Conservation (phyloP, 2,888 invertebrate species). For the Lasioglossum pauxillum region DNA sequence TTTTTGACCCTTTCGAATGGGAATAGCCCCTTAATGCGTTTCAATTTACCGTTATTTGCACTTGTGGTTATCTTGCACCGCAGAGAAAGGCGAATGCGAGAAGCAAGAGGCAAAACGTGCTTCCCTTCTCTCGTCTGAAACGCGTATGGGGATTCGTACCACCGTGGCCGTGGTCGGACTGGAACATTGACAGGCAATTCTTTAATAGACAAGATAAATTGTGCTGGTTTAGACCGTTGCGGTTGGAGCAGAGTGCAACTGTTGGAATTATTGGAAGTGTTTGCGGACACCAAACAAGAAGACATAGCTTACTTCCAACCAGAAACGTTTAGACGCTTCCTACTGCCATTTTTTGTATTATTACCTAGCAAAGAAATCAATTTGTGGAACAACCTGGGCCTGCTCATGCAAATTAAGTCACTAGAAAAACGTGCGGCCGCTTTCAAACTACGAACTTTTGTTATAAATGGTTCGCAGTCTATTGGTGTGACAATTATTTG, state of each 20-base stretch:
- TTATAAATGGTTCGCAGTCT: background rate
- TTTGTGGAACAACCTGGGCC: background rate
- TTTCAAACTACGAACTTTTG: background rate
- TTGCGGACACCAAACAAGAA: background rate
- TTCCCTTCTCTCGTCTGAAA: constrained; percentile 31
- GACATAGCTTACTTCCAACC: background rate
- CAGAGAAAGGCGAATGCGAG: constrained; percentile 53
- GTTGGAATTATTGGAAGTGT: constrained; percentile 4
- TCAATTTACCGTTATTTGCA: constrained; percentile 75
- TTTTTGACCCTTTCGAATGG: background rate
- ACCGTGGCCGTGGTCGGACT: background rate
- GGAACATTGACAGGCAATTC: constrained; percentile 17
- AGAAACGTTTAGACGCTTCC: background rate
- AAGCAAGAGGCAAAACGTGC: constrained; percentile 32
- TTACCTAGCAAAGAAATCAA: background rate
- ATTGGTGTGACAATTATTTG: background rate
- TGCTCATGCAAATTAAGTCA: background rate
- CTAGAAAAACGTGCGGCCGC: background rate
- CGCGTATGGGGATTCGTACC: background rate
- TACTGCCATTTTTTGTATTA: background rate
- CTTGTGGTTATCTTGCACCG: constrained; percentile 49
- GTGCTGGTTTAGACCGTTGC: background rate
- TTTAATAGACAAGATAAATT: constrained; percentile 18
- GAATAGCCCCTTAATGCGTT: constrained; percentile 67
- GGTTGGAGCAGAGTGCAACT: background rate